These are phyloP conservation scores for Seriola aureovittata DNA, from an alignment of 2,113 vertebrate genomes.

Conservation along the genomic window DNA sequence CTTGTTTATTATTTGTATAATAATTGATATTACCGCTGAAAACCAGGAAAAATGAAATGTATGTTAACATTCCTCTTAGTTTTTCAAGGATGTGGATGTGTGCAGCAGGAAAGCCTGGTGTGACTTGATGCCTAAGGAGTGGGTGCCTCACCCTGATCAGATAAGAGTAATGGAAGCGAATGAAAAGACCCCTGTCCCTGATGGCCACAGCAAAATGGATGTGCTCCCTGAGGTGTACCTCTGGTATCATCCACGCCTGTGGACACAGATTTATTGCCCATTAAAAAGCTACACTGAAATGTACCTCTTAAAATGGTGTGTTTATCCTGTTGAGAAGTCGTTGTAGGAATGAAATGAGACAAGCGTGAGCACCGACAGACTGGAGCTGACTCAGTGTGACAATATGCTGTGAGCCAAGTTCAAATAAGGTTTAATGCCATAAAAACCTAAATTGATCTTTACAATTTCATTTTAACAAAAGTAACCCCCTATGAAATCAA, in stretches of 20 bases:
- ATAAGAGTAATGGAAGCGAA: constrained; percentile 85
- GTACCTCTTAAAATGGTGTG: constrained; percentile 74
- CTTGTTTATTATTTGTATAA: constrained; percentile 4
- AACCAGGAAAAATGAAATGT: constrained; percentile 13
- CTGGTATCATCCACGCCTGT: constrained; percentile 79
- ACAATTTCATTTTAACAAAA: constrained; percentile 77
- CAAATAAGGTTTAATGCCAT: constrained; percentile 80
- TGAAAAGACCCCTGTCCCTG: constrained; percentile 79
- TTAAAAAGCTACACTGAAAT: constrained; percentile 81
- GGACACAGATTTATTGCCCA: constrained; percentile 83
- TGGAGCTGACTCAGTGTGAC: constrained; percentile 47
- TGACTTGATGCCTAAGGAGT: constrained; percentile 66
- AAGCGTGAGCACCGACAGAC: constrained; percentile 37
- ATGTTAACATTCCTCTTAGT: constrained; percentile 32
- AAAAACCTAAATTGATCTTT: constrained; percentile 74
- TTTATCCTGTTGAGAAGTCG: constrained; percentile 74
- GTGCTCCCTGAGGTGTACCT: constrained; percentile 81
- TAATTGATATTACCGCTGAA: neutral
- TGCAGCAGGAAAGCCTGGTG: constrained; percentile 41
- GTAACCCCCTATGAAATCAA: constrained; percentile 56
- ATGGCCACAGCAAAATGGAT: constrained; percentile 81
- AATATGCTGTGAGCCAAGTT: constrained; percentile 59
- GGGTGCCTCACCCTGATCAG: constrained; percentile 78
- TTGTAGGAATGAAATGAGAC: constrained; percentile 63
- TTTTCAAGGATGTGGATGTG: constrained; percentile 38